A percentile compares a stretch with the other conserved stretches of the same genome.
phyloP scores from a whole-genome alignment of 2,113 vertebrate genomes.

The Pelodiscus sinensis region DNA sequence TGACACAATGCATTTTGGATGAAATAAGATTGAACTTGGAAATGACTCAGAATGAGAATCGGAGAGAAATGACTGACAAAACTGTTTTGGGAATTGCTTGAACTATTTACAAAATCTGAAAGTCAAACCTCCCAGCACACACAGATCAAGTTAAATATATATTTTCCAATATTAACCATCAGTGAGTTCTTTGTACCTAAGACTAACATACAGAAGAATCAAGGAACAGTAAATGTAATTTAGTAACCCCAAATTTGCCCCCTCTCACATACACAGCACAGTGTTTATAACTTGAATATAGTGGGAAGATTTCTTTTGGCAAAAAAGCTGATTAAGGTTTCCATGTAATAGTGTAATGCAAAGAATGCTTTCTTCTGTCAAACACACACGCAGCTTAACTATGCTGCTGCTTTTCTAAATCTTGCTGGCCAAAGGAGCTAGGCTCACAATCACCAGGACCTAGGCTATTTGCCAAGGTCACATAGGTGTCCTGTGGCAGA shows the following conservation, averaged over 20 bases:
- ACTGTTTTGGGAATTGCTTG: constrained; percentile 27
- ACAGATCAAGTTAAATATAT: constrained; percentile 15
- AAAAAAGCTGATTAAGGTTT: constrained; percentile 69
- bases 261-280: neutral
- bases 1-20: constrained; percentile 57
- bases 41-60: constrained; percentile 23
- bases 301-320: constrained; percentile 61
- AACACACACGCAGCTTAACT: neutral
- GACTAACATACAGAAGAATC: neutral
- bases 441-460: too few species aligned
- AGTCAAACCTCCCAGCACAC: constrained; percentile 39
- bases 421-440: neutral
- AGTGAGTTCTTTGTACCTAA: constrained; percentile 13
- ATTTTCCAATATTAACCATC: neutral
- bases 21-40: constrained; percentile 54
- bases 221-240: neutral
- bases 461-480: too few species aligned
- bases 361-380: constrained; percentile 60
- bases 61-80: constrained; percentile 35
- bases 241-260: neutral
- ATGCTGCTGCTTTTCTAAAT: neutral
- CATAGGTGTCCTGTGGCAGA: too few species aligned
- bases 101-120: constrained; percentile 62
- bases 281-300: constrained; percentile 51
- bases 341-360: constrained; percentile 65